phyloP scores from a whole-genome alignment of 2,888 invertebrate genomes.

The Amphipoea oculea region DNA sequence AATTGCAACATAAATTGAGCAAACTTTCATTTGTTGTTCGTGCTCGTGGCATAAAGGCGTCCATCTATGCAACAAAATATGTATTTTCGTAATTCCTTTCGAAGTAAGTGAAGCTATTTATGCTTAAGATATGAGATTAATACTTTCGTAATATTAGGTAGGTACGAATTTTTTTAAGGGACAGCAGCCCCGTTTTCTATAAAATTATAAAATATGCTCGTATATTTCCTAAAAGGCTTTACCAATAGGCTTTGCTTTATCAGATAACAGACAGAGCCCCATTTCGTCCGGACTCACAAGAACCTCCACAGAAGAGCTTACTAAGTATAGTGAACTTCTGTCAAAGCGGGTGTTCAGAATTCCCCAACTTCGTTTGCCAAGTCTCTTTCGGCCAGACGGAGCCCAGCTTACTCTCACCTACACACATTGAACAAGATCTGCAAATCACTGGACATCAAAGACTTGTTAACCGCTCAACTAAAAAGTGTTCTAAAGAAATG shows the following conservation, averaged over 20 bases:
- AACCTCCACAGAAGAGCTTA: not conserved
- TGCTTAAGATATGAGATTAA: not conserved
- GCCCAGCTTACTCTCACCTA: not conserved
- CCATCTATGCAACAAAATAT: constrained; percentile 6
- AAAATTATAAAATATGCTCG: not conserved
- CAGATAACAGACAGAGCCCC: not conserved
- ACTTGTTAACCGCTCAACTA: too few species aligned
- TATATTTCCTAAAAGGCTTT: not conserved
- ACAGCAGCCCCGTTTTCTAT: not conserved
- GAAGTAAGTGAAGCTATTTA: not conserved
- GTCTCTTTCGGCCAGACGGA: not conserved
- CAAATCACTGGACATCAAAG: not conserved
- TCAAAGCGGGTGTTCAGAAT: not conserved
- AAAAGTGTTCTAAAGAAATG: not conserved
- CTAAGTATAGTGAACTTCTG: not conserved
- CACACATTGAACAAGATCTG: not conserved
- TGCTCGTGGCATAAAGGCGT: not conserved
- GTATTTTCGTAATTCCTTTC: not conserved
- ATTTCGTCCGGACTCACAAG: not conserved
- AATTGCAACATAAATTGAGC: not conserved
- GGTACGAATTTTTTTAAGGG: not conserved
- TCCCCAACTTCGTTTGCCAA: not conserved
- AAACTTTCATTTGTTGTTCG: constrained; percentile 1
- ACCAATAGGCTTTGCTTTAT: not conserved
- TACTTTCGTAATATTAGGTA: not conserved